Evolutionary conservation across 2,797 vertebrate species (phyloP).

Genomic region (Manis crassicaudata): DNA sequence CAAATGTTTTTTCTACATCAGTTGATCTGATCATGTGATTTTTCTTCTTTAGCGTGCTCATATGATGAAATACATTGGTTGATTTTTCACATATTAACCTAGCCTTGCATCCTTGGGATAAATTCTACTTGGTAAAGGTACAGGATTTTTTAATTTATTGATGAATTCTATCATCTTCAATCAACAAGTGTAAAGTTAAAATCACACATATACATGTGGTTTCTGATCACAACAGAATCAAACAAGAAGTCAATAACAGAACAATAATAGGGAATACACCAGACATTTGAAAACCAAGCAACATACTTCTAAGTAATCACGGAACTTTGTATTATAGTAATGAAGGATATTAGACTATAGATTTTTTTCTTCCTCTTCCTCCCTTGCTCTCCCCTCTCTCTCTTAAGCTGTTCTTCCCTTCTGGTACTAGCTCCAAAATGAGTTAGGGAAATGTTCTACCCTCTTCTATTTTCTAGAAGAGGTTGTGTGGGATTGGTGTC

Average conservation of each 20-base stretch:
- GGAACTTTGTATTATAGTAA: no score
- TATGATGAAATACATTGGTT: neutral
- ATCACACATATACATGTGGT: no score
- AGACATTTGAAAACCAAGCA: no score
- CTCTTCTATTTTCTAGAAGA: neutral
- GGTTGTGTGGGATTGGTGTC: neutral
- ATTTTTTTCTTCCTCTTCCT: neutral
- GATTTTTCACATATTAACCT: neutral
- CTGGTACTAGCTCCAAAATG: neutral
- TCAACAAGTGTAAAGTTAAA: no score
- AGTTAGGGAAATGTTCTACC: neutral
- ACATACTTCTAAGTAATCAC: no score
- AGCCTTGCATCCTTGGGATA: neutral
- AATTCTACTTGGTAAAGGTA: neutral
- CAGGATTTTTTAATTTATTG: neutral
- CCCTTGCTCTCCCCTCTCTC: neutral
- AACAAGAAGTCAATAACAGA: no score
- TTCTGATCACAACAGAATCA: no score
- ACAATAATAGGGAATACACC: no score
- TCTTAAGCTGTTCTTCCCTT: neutral
- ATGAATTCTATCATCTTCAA: neutral
- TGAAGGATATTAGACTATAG: neutral
- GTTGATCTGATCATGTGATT: neutral
- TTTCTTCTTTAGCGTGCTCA: slow-evolving; percentile 4
- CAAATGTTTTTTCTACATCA: neutral